Percentiles rank a stretch among this genome's conserved stretches.
Evolutionary conservation across 1,140 invertebrate genomes (phyloP).

Genomic region (Tenebrio molitor): DNA sequence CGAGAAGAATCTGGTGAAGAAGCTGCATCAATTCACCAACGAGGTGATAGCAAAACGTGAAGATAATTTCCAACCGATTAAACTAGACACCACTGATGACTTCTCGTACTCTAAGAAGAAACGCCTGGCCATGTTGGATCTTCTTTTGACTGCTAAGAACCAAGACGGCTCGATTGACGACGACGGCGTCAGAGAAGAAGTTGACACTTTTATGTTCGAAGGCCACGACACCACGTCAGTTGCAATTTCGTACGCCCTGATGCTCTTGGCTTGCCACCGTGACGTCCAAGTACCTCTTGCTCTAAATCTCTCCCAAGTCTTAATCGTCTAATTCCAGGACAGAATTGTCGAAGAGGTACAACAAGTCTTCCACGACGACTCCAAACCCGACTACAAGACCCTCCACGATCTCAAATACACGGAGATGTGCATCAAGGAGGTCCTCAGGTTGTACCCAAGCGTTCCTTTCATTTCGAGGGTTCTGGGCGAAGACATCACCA

Average conservation of each 20-base stretch:
- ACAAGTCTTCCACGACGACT: slow-evolving; percentile 69
- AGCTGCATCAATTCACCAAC: slow-evolving; percentile 38
- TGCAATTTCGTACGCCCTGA: slow-evolving; percentile 63
- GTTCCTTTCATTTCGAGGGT: slow-evolving; percentile 75
- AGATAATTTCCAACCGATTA: slow-evolving; percentile 57
- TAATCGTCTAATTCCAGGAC: slow-evolving; percentile 26
- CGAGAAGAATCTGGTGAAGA: slow-evolving; percentile 64
- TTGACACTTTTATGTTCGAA: slow-evolving; percentile 88
- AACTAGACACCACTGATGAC: slow-evolving; percentile 63
- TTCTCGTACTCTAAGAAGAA: slow-evolving; percentile 66
- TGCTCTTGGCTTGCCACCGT: slow-evolving; percentile 64
- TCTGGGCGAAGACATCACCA: slow-evolving; percentile 67
- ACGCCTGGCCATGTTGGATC: slow-evolving; percentile 84
- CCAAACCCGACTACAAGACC: slow-evolving; percentile 71
- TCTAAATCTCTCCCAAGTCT: background rate
- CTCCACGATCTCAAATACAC: slow-evolving; percentile 75
- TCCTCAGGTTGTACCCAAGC: slow-evolving; percentile 75
- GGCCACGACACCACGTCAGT: slow-evolving; percentile 67
- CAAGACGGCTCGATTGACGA: slow-evolving; percentile 69
- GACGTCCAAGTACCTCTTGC: slow-evolving; percentile 52
- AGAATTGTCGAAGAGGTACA: slow-evolving; percentile 71
- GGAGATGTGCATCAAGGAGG: slow-evolving; percentile 75
- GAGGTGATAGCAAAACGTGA: slow-evolving; percentile 38
- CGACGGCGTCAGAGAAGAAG: slow-evolving; percentile 84
- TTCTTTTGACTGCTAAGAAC: slow-evolving; percentile 75